A percentile compares a stretch with the other conserved stretches of the same genome.
These are phyloP conservation scores for Psettodes erumei DNA, from an alignment of 2,113 vertebrate genomes.

Conservation along the genomic window DNA sequence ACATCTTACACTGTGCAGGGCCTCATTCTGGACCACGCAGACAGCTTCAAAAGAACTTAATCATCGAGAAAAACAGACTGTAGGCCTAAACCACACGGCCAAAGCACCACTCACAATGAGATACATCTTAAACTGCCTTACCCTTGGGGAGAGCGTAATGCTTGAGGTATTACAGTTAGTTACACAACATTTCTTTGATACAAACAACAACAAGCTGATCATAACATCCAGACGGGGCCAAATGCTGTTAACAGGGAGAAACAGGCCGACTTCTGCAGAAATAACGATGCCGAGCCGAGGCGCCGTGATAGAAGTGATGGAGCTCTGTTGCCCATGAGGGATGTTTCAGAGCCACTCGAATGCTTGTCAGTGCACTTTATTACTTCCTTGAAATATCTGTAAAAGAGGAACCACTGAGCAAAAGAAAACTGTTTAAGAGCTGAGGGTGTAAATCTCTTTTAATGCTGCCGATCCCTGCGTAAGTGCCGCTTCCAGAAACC, in stretches of 20 bases:
- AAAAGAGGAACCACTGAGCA: slow-evolving; percentile 76
- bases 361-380: slow-evolving; percentile 79
- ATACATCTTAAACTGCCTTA: slow-evolving; percentile 57
- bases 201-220: slow-evolving; percentile 66
- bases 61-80: slow-evolving; percentile 69
- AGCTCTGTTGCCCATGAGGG: slow-evolving; percentile 72
- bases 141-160: slow-evolving; percentile 21
- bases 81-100: slow-evolving; percentile 53
- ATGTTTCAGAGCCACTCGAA: slow-evolving; percentile 74
- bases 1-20: slow-evolving; percentile 86
- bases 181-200: slow-evolving; percentile 55
- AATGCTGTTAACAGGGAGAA: slow-evolving; percentile 48
- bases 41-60: slow-evolving; percentile 81
- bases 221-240: slow-evolving; percentile 41
- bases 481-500: slow-evolving; percentile 75
- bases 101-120: slow-evolving; percentile 54
- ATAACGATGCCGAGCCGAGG: slow-evolving; percentile 30
- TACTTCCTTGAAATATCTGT: slow-evolving; percentile 82
- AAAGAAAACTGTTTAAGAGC: slow-evolving; percentile 77
- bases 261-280: slow-evolving; percentile 44
- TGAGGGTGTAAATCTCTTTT: slow-evolving; percentile 82
- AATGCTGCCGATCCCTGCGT: slow-evolving; percentile 77
- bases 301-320: slow-evolving; percentile 63
- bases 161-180: slow-evolving; percentile 42
- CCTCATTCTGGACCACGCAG: slow-evolving; percentile 79